Conservation (phyloP, 2,797 vertebrate genomes). For the Macrochelys suwanniensis region DNA sequence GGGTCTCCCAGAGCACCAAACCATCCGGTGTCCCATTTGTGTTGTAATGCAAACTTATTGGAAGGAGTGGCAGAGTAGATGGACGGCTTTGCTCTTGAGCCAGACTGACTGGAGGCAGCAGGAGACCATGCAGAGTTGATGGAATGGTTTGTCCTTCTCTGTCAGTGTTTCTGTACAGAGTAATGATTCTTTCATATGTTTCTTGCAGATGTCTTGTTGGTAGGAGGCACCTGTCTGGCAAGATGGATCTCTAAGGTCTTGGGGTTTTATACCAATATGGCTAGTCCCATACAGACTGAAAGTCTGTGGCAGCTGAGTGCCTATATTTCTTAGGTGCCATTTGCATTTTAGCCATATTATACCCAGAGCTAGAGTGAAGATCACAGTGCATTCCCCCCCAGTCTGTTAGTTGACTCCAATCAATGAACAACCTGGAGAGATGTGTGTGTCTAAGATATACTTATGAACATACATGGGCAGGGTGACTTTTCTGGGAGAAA, state of each 20-base stretch:
- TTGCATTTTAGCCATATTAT: not conserved
- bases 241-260: not conserved
- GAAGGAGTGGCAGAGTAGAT: rapidly evolving
- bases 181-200: not conserved
- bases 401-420: rapidly evolving
- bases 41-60: not conserved
- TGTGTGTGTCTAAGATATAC: rapidly evolving
- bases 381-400: not conserved
- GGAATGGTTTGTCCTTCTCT: rapidly evolving
- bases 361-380: not conserved
- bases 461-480: rapidly evolving
- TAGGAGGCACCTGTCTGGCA: not conserved
- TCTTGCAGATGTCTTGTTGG: not conserved
- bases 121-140: rapidly evolving
- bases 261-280: not conserved
- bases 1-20: too few species aligned
- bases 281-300: not conserved
- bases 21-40: not conserved
- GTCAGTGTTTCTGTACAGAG: rapidly evolving
- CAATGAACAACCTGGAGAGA: rapidly evolving
- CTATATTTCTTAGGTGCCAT: rapidly evolving
- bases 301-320: not conserved
- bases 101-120: rapidly evolving
- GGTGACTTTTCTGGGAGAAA: not conserved
- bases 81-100: rapidly evolving